Conservation (phyloP, 2,888 invertebrate species). For the Sinotaia quadrata region DNA sequence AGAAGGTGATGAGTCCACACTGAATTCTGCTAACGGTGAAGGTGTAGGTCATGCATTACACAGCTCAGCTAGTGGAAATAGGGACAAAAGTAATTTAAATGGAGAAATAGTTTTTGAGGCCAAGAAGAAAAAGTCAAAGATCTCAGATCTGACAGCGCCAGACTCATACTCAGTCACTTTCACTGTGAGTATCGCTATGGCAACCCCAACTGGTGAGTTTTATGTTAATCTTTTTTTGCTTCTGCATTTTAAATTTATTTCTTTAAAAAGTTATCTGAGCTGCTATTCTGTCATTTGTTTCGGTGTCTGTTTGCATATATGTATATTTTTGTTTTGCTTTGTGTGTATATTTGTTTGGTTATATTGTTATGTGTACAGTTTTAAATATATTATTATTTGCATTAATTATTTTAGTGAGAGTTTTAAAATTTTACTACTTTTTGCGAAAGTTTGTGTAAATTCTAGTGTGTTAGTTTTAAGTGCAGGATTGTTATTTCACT, state of each 20-base stretch:
- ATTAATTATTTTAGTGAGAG: too few relatives aligned
- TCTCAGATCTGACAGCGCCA: slow-evolving; percentile 22
- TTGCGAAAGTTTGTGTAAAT: too few relatives aligned
- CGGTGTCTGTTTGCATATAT: neutral
- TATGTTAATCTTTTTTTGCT: slow-evolving; percentile 13
- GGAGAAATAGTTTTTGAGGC: slow-evolving; percentile 45
- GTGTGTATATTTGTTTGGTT: neutral
- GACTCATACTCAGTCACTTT: slow-evolving; percentile 65
- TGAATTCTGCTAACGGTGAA: slow-evolving; percentile 2
- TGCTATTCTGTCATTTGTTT: neutral
- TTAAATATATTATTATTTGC: too few relatives aligned
- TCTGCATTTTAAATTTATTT: too few relatives aligned
- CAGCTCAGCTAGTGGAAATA: slow-evolving; percentile 19
- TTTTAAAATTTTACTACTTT: too few relatives aligned
- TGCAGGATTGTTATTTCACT: too few relatives aligned
- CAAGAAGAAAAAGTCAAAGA: slow-evolving; percentile 51
- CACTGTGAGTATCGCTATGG: slow-evolving; percentile 66
- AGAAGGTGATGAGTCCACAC: neutral
- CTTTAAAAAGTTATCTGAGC: too few relatives aligned
- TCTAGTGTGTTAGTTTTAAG: too few relatives aligned
- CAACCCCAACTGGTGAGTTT: slow-evolving; percentile 63
- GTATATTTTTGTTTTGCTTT: slow-evolving; percentile 2
- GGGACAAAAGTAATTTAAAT: slow-evolving; percentile 51
- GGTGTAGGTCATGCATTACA: slow-evolving; percentile 16
- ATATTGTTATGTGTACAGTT: too few relatives aligned